Conservation (phyloP, 2,113 vertebrate species). For the Trichomycterus rosablanca region DNA sequence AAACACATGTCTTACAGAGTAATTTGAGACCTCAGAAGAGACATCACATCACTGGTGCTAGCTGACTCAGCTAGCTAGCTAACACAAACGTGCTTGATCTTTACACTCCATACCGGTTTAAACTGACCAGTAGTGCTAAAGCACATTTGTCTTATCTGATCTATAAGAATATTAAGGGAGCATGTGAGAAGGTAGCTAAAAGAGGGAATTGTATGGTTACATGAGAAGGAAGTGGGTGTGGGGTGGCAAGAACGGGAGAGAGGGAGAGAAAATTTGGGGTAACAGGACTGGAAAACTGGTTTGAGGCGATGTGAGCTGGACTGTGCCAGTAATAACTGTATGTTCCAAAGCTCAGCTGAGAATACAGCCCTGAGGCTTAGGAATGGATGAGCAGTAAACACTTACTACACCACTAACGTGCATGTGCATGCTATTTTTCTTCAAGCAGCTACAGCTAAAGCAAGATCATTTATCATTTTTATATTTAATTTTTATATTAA, state of each 20-base stretch:
- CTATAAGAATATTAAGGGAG: no score
- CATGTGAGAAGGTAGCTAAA: neutral
- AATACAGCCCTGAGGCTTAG: slow-evolving; percentile 5
- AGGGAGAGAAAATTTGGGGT: slow-evolving; percentile 11
- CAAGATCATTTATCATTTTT: no score
- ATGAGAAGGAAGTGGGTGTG: neutral
- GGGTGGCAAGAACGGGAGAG: neutral
- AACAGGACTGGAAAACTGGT: slow-evolving; percentile 25
- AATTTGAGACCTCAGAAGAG: slow-evolving; percentile 18
- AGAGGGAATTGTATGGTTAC: slow-evolving; percentile 6
- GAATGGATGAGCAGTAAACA: slow-evolving; percentile 7
- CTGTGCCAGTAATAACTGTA: slow-evolving; percentile 27
- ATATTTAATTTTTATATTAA: no score
- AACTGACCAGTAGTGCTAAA: neutral
- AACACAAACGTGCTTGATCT: slow-evolving; percentile 3
- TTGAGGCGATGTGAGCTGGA: slow-evolving; percentile 24
- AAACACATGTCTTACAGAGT: slow-evolving; percentile 20
- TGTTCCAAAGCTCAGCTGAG: slow-evolving; percentile 3
- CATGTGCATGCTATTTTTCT: no score
- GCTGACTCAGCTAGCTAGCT: slow-evolving; percentile 3
- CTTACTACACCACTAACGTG: slow-evolving; percentile 8
- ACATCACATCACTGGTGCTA: slow-evolving; percentile 31
- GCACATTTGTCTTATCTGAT: neutral
- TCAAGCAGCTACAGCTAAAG: no score
- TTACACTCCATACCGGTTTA: neutral